Percentiles rank a stretch among this genome's conserved stretches.
These are phyloP conservation scores for Callionymus lyra DNA, from an alignment of 2,113 vertebrate genomes.

Conservation along the genomic window DNA sequence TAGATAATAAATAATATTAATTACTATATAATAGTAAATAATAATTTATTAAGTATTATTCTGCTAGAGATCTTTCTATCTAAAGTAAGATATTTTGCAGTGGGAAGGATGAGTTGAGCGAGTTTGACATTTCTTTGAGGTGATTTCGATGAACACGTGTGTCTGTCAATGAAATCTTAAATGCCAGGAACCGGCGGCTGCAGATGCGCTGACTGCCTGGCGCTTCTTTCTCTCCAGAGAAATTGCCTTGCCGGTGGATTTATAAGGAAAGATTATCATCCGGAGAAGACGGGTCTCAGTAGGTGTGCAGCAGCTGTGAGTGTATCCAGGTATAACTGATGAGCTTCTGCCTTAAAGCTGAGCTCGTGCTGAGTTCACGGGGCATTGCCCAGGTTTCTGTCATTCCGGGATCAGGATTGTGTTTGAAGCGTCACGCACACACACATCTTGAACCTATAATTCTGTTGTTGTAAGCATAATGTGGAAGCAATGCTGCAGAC, in stretches of 20 bases:
- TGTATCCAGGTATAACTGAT: constrained; percentile 44
- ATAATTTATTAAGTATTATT: too few species aligned
- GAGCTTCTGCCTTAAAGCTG: constrained; percentile 29
- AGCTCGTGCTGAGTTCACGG: constrained; percentile 41
- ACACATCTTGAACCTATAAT: constrained; percentile 35
- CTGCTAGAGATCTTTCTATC: too few species aligned
- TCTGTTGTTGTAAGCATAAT: constrained; percentile 35
- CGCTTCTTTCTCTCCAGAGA: constrained; percentile 20
- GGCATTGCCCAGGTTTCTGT: constrained; percentile 33
- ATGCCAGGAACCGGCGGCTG: constrained; percentile 5
- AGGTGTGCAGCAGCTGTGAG: constrained; percentile 27
- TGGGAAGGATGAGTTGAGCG: too few species aligned
- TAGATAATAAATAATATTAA: too few species aligned
- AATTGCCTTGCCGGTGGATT: constrained; percentile 10
- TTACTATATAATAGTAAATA: too few species aligned
- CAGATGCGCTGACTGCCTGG: constrained; percentile 7
- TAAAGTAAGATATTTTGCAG: too few species aligned
- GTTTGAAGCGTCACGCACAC: constrained; percentile 19
- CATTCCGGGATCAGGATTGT: constrained; percentile 12
- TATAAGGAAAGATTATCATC: constrained; percentile 30
- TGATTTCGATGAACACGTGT: too few species aligned
- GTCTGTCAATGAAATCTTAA: constrained; percentile 7
- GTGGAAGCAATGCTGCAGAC: constrained; percentile 30
- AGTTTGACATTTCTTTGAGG: too few species aligned
- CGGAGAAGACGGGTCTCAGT: constrained; percentile 22